Evolutionary conservation across 23 tunicate genomes (phyloP).

Genomic region (Halocynthia roretzi): DNA sequence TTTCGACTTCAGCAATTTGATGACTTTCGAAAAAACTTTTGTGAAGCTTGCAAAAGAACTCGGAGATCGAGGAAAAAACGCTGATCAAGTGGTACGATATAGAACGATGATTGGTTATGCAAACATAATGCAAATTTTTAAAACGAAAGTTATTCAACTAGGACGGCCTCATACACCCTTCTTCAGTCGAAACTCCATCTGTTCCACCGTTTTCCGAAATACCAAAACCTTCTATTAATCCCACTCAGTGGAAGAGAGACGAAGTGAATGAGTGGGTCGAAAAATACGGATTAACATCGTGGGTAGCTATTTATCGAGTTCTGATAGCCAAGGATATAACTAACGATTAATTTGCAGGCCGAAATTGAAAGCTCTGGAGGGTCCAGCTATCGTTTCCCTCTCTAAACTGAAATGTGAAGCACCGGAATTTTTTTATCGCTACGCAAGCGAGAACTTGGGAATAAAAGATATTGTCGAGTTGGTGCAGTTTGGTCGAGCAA

Average conservation of each 20-base stretch:
- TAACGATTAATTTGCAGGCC: conserved; percentile 23
- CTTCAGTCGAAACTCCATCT: not conserved
- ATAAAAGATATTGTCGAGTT: conserved; percentile 34
- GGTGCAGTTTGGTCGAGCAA: conserved; percentile 28
- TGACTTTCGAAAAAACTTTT: conserved; percentile 17
- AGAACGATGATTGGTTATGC: not conserved
- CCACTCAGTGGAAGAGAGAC: conserved; percentile 12
- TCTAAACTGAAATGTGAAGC: conserved; percentile 30
- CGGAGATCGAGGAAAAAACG: conserved; percentile 37
- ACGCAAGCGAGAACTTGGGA: conserved; percentile 32
- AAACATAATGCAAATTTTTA: too few relatives aligned
- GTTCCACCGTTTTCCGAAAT: not conserved
- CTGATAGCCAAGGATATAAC: not conserved
- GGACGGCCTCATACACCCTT: not conserved
- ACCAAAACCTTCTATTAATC: not conserved
- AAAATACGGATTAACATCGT: conserved; percentile 14
- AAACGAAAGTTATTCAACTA: too few relatives aligned
- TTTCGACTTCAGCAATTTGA: conserved; percentile 28
- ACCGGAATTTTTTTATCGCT: conserved; percentile 69
- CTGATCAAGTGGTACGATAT: not conserved
- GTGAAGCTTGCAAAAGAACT: conserved; percentile 32
- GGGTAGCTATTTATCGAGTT: not conserved
- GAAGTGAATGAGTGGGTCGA: conserved; percentile 24
- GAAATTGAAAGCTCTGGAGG: conserved; percentile 33
- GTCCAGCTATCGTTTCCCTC: conserved; percentile 38